Evolutionary conservation across 2,888 invertebrate species (phyloP), one percentile per base, ranked within the genome.

Genomic region (Charanyca ferruginea): DNA sequence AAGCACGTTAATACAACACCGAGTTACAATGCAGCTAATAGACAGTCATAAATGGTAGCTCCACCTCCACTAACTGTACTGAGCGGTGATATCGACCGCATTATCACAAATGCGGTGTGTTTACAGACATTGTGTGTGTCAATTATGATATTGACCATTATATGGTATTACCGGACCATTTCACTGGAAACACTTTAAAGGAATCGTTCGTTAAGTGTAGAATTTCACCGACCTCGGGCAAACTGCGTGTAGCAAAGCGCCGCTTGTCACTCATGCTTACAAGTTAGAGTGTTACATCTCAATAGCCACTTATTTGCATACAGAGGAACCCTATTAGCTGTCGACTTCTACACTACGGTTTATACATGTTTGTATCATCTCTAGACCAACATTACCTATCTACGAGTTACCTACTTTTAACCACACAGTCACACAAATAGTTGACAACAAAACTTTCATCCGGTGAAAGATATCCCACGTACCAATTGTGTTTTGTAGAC

Each of bases 231-330:
- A 86, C 90, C 89, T 67, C 83, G 62, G 90, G 89, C 90, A 28
- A 63, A 69, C 69, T 78, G 76, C 84, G 76, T 83, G 63, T 79
- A 74, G 74, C 77, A 77, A 70, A 83, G 80, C 78, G 81, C 77
- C 80, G 81, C 79, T 85, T 88, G 90, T 90, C 90, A 91, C 87
- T 91, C 91, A 87, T 85, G 86, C 83, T 90, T 87, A 89, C 83
- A 84, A 87, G 84, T 85, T 83, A 83, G 82, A 84, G 81, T 88
- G 87, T 85, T 83, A 89, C 86, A 83, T 79, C 85, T 86, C 85
- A 85, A 86, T 85, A 84, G 83, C 84, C 82, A 79, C 84, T 87
- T 86, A 89, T 90, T 87, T 87, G 77, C 80, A 64, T 66, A 81
- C 82, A 83, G 75, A 83, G 69, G 77, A 81, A 79, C 80, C 63